phyloP scores from a whole-genome alignment of 2,797 vertebrate genomes.

The Iguana delicatissima region DNA sequence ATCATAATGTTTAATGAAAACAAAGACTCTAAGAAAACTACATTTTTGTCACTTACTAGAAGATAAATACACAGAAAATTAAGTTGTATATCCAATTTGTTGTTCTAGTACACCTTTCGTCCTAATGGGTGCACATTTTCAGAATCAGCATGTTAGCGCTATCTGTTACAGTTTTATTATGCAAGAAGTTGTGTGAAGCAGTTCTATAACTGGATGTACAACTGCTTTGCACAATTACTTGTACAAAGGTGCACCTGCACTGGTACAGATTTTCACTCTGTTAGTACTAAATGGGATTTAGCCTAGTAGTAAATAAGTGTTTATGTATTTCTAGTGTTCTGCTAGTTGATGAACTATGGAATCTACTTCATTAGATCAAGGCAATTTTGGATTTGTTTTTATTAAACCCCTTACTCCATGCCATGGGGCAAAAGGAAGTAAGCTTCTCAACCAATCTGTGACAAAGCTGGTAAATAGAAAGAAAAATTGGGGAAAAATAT shows the following conservation, averaged over 20 bases:
- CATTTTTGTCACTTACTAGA: not conserved
- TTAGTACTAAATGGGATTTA: not conserved
- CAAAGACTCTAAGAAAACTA: not conserved
- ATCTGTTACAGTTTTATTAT: no score
- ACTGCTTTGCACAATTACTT: not conserved
- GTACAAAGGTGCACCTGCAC: not conserved
- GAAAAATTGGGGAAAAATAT: not conserved
- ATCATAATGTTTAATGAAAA: not conserved
- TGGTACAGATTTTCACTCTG: not conserved
- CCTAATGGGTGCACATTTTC: not conserved
- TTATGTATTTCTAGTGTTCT: not conserved
- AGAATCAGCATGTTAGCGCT: no score
- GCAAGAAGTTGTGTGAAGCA: no score
- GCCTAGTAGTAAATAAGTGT: no score
- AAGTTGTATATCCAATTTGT: not conserved
- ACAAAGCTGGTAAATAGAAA: not conserved
- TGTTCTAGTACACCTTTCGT: no score
- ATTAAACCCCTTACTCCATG: not conserved
- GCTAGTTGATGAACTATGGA: not conserved
- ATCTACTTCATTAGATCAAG: not conserved
- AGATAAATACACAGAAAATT: not conserved
- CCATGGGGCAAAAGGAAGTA: not conserved
- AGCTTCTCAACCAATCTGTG: not conserved
- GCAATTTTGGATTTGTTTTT: not conserved
- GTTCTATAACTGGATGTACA: no score